Percentiles rank a stretch among this genome's conserved stretches.
These are phyloP conservation scores for Listrodromus nycthemerus DNA, from an alignment of 2,888 invertebrate species.

Conservation along the genomic window DNA sequence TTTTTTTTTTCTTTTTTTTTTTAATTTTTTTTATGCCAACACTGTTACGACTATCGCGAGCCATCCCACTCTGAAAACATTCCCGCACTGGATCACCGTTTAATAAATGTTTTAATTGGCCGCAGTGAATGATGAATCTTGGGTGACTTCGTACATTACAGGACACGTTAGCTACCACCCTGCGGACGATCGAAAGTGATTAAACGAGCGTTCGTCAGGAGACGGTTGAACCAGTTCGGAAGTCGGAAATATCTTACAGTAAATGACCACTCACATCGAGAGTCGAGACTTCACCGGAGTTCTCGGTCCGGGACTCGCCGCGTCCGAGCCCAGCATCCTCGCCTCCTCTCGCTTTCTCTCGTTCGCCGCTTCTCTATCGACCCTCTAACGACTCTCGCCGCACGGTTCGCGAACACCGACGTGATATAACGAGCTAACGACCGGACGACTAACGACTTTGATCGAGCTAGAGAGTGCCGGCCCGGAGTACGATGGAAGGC, in stretches of 20 bases:
- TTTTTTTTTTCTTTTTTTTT: no score
- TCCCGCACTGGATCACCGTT: no score
- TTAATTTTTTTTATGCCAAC: no score
- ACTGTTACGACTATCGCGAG: no score
- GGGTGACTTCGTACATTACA: conserved; percentile 7
- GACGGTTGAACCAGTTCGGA: conserved; percentile 62
- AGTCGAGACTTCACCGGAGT: conserved; percentile 46
- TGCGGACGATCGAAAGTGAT: conserved; percentile 64
- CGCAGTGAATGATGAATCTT: conserved; percentile 29
- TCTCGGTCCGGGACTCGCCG: conserved; percentile 26
- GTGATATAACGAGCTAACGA: conserved; percentile 70
- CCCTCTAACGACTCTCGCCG: conserved; percentile 64
- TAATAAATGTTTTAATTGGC: not conserved
- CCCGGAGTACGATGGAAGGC: conserved; percentile 43
- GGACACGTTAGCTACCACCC: not conserved
- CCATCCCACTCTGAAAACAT: no score
- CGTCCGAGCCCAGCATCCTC: conserved; percentile 42
- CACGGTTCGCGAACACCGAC: conserved; percentile 55
- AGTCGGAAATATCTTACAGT: conserved; percentile 61
- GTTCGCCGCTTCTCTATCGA: conserved; percentile 56
- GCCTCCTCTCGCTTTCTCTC: conserved; percentile 34
- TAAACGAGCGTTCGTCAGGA: conserved; percentile 51
- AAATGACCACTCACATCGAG: conserved; percentile 7
- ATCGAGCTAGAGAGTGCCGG: conserved; percentile 67
- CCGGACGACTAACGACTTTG: conserved; percentile 70